Percentiles rank a stretch among this genome's conserved stretches.
These are phyloP conservation scores for Drosophila seclusa DNA, from an alignment of 2,888 invertebrate species.

Conservation along the genomic window DNA sequence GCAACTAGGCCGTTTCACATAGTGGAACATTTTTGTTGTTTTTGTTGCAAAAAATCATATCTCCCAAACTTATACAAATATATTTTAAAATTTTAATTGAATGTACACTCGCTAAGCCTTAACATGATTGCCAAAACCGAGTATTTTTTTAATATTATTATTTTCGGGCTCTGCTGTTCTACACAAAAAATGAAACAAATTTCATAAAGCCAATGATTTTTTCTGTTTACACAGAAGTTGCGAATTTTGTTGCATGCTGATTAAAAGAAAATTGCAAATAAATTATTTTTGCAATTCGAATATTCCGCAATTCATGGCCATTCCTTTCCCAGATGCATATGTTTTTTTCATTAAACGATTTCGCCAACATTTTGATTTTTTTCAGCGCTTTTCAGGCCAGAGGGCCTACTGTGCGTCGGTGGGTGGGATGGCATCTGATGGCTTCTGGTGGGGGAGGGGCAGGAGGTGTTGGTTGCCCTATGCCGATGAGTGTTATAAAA, in stretches of 20 bases:
- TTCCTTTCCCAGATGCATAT: neutral
- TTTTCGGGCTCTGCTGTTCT: neutral
- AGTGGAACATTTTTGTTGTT: neutral
- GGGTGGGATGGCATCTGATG: neutral
- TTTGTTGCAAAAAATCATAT: neutral
- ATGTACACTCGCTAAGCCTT: neutral
- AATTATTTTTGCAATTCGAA: neutral
- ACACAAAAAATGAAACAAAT: neutral
- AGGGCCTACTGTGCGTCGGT: neutral
- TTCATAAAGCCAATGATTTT: neutral
- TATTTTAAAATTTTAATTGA: too few relatives aligned
- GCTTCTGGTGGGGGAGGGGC: too few relatives aligned
- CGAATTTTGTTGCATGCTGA: neutral
- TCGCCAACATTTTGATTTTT: neutral
- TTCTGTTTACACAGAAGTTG: neutral
- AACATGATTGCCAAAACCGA: neutral
- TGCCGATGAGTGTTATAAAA: slow-evolving; percentile 64
- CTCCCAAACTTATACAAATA: neutral
- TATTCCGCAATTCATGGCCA: neutral
- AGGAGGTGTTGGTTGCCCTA: neutral
- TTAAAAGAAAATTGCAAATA: neutral
- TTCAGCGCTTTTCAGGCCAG: neutral
- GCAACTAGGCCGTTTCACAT: neutral
- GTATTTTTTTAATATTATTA: neutral
- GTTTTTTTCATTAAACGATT: neutral